phyloP scores from a whole-genome alignment of 2,113 vertebrate genomes.

The Paramormyrops kingsleyae region DNA sequence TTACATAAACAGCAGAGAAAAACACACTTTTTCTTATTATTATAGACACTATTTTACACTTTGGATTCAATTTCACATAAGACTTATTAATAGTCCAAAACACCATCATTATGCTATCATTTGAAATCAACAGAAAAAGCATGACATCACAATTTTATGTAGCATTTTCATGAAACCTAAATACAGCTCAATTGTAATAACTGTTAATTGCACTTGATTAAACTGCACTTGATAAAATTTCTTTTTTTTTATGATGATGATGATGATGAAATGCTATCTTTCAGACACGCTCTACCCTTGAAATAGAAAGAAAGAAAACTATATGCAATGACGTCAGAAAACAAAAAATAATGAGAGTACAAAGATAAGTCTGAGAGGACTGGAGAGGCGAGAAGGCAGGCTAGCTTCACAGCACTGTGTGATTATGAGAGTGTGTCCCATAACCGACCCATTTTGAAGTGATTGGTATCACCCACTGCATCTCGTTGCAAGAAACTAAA shows the following conservation, averaged over 20 bases:
- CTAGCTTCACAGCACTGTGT: not conserved
- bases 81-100: not conserved
- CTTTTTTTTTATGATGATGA: not conserved
- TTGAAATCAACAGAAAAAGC: not conserved
- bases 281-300: not conserved
- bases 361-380: not conserved
- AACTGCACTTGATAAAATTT: not conserved
- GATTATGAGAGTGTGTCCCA: not conserved
- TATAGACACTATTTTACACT: not conserved
- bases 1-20: not conserved
- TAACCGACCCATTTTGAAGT: not conserved
- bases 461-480: not conserved
- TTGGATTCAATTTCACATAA: not conserved
- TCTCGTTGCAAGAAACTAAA: not conserved
- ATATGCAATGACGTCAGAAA: not conserved
- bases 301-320: not conserved
- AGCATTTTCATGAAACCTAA: not conserved
- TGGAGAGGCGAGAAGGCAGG: not conserved
- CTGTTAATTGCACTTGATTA: not conserved
- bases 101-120: not conserved
- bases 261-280: not conserved
- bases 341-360: not conserved
- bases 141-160: not conserved
- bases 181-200: not conserved
- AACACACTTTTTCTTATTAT: not conserved